These are phyloP conservation scores for Ariopsis seemanni DNA, from an alignment of 2,113 vertebrate species.

Conservation along the genomic window DNA sequence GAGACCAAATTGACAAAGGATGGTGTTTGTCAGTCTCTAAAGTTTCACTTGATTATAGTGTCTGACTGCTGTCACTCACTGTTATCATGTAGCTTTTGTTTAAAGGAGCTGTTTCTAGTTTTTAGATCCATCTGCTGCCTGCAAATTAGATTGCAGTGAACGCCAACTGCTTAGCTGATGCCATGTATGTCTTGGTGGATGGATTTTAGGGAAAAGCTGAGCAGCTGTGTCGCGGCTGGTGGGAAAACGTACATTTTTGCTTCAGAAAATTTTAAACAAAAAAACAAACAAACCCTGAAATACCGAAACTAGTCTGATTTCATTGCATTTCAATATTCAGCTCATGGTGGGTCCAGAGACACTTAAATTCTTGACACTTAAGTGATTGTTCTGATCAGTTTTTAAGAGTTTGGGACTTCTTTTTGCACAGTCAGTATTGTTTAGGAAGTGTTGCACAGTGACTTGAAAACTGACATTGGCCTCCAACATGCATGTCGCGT, in stretches of 20 bases:
- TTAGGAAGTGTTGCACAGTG: constrained; percentile 14
- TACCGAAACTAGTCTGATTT: not conserved
- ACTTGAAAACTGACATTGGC: not conserved
- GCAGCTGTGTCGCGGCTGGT: not conserved
- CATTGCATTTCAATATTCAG: not conserved
- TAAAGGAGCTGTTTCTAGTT: not conserved
- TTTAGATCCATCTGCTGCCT: not conserved
- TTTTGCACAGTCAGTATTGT: not conserved
- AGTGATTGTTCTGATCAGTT: not conserved
- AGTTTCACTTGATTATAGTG: not conserved
- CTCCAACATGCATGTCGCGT: not conserved
- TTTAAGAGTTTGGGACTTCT: not conserved
- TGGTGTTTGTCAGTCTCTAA: not conserved
- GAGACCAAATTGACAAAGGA: not conserved
- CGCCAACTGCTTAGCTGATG: not conserved
- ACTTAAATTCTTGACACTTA: not conserved
- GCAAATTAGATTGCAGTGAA: not conserved
- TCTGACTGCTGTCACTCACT: not conserved
- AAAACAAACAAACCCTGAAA: not conserved
- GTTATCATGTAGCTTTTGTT: not conserved
- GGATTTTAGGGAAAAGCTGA: not conserved
- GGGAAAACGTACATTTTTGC: not conserved
- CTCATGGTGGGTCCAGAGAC: not conserved
- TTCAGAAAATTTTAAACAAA: not conserved
- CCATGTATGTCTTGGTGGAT: not conserved